Base-by-base conservation (phyloP, 2,797 vertebrate species). In the Nannoperca australis region DNA sequence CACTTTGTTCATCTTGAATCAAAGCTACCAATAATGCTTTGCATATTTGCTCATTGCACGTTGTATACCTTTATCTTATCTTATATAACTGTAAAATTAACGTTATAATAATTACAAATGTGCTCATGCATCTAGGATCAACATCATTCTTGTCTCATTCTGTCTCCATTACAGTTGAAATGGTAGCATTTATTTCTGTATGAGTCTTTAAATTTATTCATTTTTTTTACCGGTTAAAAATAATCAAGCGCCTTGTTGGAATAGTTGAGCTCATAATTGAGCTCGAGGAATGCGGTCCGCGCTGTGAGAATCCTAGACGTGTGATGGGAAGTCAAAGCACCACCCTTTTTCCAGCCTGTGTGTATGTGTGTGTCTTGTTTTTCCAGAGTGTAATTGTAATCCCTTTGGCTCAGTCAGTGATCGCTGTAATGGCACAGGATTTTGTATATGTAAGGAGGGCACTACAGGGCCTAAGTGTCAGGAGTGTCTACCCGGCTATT, bases 321-420 rank as follows among this genome's bases (percentile, higher is more conserved):
- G 71, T 83, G 79, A 70, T 38, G 59, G 82, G 70, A 85, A 94
- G 94, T 94, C 92, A 89, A 90, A 91, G 88, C 93, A 85, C 90
- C 82, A 76, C 85, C 78, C 80, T 88, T 65, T 92, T 84, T 94
- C 92, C 89, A 93, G 94, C 86, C 83, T 97, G 90, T 97, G 92
- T 97, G 93, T 97, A 44, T 95, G 84, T 95, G 87, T 94, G 90
- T 97, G 95, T 98, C 95, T 97, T 97, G 95, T 98, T 96, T 97
- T 96, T 97, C 90, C 97, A 99, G 98, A 97, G 91, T 99, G 97
- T 97, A 97, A 97, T 95, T 99, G 98, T 98, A 97, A 98, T 95
- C 96, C 95, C 94, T 95, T 95, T 96, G 98, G 98, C 95, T 98
- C 98, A 95, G 95, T 97, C 95, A 97, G 93, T 96, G 97, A 96